Percentiles rank a stretch among this genome's conserved stretches.
Evolutionary conservation across 2,797 vertebrate species (phyloP).

Genomic region (Acipenser transmontanus): DNA sequence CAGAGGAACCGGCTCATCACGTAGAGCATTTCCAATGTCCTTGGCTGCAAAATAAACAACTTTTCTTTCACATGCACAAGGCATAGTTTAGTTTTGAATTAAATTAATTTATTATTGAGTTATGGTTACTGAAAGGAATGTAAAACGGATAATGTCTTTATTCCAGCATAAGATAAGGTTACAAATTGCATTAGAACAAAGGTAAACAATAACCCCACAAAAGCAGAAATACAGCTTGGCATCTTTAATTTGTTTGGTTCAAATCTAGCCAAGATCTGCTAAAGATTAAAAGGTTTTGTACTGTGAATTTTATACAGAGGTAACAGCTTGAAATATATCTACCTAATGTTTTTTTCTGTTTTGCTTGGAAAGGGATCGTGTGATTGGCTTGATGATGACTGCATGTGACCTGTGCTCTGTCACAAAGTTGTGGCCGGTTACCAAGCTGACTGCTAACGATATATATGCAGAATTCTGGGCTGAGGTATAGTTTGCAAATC

Average conservation of each 20-base stretch:
- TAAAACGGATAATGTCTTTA: no score
- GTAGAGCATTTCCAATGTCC: no score
- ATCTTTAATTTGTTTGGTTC: no score
- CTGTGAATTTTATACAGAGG: neutral
- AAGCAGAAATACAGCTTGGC: no score
- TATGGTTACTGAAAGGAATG: neutral
- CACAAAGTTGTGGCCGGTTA: conserved; percentile 92
- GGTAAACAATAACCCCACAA: no score
- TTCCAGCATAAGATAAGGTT: no score
- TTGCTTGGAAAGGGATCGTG: conserved; percentile 76
- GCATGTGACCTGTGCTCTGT: conserved; percentile 97
- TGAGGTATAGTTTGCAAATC: conserved; percentile 71
- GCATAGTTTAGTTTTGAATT: neutral
- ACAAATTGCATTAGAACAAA: no score
- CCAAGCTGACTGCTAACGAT: conserved; percentile 86
- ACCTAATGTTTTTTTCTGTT: conserved; percentile 32
- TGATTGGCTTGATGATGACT: conserved; percentile 98
- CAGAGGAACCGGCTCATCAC: neutral
- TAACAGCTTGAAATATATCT: conserved; percentile 13
- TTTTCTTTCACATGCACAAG: no score
- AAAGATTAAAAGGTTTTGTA: neutral
- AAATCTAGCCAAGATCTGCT: no score
- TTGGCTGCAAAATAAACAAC: no score
- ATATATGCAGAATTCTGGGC: conserved; percentile 98
- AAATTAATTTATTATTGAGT: conserved; percentile 22